Conservation (phyloP, 2,888 invertebrate genomes). For the Drosophila recens region DNA sequence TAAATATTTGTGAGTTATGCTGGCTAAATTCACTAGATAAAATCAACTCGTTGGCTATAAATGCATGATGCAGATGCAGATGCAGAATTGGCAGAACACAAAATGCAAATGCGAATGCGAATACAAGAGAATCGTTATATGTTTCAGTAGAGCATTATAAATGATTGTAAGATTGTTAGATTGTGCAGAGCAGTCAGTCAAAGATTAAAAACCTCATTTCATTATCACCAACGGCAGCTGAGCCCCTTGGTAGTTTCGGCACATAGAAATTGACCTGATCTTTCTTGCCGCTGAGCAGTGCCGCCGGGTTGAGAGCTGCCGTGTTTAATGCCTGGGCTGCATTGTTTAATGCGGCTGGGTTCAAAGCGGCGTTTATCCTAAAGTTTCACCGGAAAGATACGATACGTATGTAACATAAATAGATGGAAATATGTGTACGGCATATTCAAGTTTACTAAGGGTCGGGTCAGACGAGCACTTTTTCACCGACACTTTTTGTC, state of each 20-base stretch:
- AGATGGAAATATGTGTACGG: constrained; percentile 35
- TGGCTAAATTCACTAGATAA: constrained; percentile 25
- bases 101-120: constrained; percentile 45
- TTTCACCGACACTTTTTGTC: too few relatives aligned
- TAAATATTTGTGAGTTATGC: constrained; percentile 31
- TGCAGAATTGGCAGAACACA: constrained; percentile 52
- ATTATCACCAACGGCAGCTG: constrained; percentile 56
- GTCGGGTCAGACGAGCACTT: too few relatives aligned
- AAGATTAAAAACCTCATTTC: constrained; percentile 81
- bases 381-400: constrained; percentile 48
- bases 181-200: constrained; percentile 27
- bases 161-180: constrained; percentile 18
- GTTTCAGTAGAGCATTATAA: constrained; percentile 18
- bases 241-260: constrained; percentile 79
- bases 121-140: constrained; percentile 40
- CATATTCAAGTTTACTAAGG: constrained; percentile 30
- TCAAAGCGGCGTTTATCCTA: constrained; percentile 81
- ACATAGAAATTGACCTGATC: constrained; percentile 82
- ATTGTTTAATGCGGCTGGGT: constrained; percentile 79
- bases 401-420: constrained; percentile 42
- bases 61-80: constrained; percentile 30
- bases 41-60: constrained; percentile 36
- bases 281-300: constrained; percentile 80
- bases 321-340: constrained; percentile 80
- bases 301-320: constrained; percentile 79